Evolutionary conservation across 2,113 vertebrate species (phyloP).

Genomic region (Heloderma charlesbogerti): DNA sequence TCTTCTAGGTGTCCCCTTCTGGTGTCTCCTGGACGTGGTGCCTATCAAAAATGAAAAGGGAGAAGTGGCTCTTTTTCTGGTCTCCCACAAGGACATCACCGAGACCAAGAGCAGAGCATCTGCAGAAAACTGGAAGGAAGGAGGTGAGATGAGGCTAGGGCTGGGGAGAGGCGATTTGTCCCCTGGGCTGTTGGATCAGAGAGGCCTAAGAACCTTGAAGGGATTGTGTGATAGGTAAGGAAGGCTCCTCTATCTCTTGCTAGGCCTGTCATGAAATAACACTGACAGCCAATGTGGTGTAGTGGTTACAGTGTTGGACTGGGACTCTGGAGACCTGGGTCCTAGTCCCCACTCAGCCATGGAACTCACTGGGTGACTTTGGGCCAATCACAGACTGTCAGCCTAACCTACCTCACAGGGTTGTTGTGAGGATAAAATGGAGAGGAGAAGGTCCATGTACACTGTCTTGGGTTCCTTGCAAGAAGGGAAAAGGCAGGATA

Average conservation of each 20-base stretch:
- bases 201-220: neutral
- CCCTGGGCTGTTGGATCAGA: neutral
- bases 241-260: neutral
- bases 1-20: slow-evolving; percentile 85
- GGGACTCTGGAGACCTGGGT: too few relatives aligned
- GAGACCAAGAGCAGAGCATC: slow-evolving; percentile 87
- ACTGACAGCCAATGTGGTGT: neutral
- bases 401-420: too few relatives aligned
- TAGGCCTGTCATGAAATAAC: neutral
- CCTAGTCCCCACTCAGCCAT: too few relatives aligned
- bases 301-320: too few relatives aligned
- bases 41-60: slow-evolving; percentile 94
- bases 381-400: too few relatives aligned
- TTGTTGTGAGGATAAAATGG: too few relatives aligned
- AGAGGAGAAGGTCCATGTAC: too few relatives aligned
- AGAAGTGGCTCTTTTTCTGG: slow-evolving; percentile 91
- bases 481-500: too few relatives aligned
- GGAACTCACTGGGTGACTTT: too few relatives aligned
- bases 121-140: slow-evolving; percentile 81
- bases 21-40: slow-evolving; percentile 93
- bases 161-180: neutral
- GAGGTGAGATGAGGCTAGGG: slow-evolving; percentile 1
- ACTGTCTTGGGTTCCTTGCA: too few relatives aligned
- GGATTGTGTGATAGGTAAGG: neutral
- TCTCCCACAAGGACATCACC: slow-evolving; percentile 92